A percentile compares a stretch with the other conserved stretches of the same genome.
These are phyloP conservation scores for Coelopa pilipes DNA, from an alignment of 2,888 invertebrate genomes.

Conservation along the genomic window DNA sequence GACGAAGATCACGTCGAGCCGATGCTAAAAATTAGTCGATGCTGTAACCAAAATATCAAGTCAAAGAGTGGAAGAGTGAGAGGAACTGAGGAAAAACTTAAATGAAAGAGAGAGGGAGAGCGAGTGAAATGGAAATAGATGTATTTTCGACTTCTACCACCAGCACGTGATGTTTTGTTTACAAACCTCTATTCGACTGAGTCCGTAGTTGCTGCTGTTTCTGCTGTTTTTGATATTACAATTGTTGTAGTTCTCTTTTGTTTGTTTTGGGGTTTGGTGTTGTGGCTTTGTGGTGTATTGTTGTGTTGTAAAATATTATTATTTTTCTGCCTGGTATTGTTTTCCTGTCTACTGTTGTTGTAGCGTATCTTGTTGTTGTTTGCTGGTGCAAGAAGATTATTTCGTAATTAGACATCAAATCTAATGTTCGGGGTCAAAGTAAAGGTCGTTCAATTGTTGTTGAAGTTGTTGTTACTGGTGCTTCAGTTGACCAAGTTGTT, in stretches of 20 bases:
- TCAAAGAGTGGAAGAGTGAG: not conserved
- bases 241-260: not conserved
- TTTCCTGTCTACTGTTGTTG: too few relatives aligned
- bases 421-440: constrained; percentile 8
- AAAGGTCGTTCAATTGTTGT: not conserved
- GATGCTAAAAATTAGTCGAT: constrained; percentile 2
- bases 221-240: not conserved
- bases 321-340: too few relatives aligned
- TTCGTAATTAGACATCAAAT: constrained; percentile 9
- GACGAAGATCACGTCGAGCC: not conserved
- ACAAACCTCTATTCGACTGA: not conserved
- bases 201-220: too few relatives aligned
- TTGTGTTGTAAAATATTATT: not conserved
- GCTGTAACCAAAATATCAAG: not conserved
- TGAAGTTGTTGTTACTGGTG: too few relatives aligned
- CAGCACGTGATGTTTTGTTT: constrained; percentile 16
- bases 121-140: not conserved
- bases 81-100: not conserved
- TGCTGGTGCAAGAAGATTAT: not conserved
- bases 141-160: too few relatives aligned
- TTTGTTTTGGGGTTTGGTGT: not conserved
- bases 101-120: constrained; percentile 1
- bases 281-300: not conserved
- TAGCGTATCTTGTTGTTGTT: too few relatives aligned
- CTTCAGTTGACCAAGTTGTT: not conserved